phyloP scores from a whole-genome alignment of 1,140 invertebrate species.

The Marisa cornuarietis region DNA sequence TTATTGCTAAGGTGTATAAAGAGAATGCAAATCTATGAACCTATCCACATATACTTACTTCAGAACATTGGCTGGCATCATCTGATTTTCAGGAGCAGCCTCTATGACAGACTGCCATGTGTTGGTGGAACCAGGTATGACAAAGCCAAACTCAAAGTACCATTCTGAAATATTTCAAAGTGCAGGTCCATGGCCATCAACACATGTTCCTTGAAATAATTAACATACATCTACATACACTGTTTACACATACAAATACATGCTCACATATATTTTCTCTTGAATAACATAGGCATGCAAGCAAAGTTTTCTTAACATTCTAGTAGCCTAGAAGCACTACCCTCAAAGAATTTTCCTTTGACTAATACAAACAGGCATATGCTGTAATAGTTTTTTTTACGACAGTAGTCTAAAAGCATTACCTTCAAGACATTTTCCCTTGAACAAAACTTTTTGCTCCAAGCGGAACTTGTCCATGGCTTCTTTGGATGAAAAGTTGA shows the following conservation, averaged over 20 bases:
- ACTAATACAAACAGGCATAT: no score
- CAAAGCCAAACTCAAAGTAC: slow-evolving; percentile 99
- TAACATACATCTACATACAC: no score
- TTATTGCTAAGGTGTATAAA: no score
- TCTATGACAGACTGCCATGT: slow-evolving; percentile 99
- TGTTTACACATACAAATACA: no score
- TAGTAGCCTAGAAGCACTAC: no score
- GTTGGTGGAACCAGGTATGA: slow-evolving; percentile 98
- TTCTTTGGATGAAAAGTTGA: slow-evolving; percentile 98
- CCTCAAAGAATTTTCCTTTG: no score
- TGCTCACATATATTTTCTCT: no score
- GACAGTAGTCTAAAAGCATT: slow-evolving; percentile 6
- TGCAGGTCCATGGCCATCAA: no score
- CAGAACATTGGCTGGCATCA: slow-evolving; percentile 98
- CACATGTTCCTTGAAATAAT: no score
- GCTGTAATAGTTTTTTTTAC: not conserved
- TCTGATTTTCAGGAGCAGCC: slow-evolving; percentile 98
- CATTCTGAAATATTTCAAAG: slow-evolving; percentile 75
- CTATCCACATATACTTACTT: slow-evolving; percentile 74
- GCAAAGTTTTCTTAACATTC: no score
- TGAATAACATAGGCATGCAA: no score
- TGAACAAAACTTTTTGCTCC: slow-evolving; percentile 89
- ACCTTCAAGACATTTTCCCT: slow-evolving; percentile 75
- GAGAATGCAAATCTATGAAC: not conserved
- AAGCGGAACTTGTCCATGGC: slow-evolving; percentile 96